Percentiles rank a stretch among this genome's conserved stretches.
phyloP scores from a whole-genome alignment of 2,888 invertebrate species.

The Luperina testacea region DNA sequence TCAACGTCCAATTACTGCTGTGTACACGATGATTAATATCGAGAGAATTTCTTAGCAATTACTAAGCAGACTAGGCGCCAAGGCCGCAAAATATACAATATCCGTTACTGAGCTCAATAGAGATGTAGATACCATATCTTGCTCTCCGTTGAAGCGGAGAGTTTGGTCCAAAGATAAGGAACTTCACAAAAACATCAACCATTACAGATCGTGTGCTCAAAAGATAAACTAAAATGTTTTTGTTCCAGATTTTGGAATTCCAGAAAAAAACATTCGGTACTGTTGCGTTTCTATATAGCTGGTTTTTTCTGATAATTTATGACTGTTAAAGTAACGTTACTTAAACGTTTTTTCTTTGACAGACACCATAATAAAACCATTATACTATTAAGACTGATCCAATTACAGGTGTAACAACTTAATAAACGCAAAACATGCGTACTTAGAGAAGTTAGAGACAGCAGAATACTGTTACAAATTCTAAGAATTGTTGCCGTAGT shows the following conservation, averaged over 20 bases:
- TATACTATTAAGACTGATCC: conserved; percentile 46
- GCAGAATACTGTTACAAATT: conserved; percentile 28
- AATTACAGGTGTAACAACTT: conserved; percentile 56
- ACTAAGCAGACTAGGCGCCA: conserved; percentile 64
- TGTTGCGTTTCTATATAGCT: conserved; percentile 46
- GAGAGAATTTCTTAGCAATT: conserved; percentile 58
- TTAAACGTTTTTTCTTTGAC: conserved; percentile 46
- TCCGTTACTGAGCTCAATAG: conserved; percentile 74
- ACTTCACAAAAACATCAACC: conserved; percentile 75
- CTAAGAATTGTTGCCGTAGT: conserved; percentile 18
- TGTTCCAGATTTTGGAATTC: conserved; percentile 69
- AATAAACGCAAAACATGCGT: conserved; percentile 32
- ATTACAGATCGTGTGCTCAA: conserved; percentile 71
- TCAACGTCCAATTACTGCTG: conserved; percentile 40
- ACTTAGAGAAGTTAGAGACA: conserved; percentile 11
- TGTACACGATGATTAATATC: conserved; percentile 44
- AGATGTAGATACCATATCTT: conserved; percentile 72
- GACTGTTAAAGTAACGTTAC: conserved; percentile 38
- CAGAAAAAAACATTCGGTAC: conserved; percentile 58
- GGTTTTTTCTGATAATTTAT: conserved; percentile 40
- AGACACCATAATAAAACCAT: conserved; percentile 50
- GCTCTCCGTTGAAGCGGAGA: conserved; percentile 68
- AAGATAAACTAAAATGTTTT: conserved; percentile 73
- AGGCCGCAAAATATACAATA: conserved; percentile 66
- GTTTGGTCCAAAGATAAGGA: conserved; percentile 72